Conservation (phyloP, 2,888 invertebrate species). For the Leptodirus hochenwartii region DNA sequence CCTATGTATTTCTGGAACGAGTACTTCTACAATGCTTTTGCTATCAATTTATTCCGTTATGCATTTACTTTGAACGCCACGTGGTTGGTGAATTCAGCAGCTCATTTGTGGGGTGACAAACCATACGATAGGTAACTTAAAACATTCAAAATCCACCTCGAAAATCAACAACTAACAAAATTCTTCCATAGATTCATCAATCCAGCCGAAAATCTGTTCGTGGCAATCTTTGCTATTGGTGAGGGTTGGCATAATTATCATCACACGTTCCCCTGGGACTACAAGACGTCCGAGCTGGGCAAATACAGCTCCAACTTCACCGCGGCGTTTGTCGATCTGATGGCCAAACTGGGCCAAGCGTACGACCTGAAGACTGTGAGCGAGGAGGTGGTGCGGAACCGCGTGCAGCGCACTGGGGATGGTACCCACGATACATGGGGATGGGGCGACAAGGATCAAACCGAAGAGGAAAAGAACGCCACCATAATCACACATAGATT, state of each 20-base stretch:
- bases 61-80: slow-evolving; percentile 66
- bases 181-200: slow-evolving; percentile 48
- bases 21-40: slow-evolving; percentile 43
- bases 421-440: slow-evolving; percentile 63
- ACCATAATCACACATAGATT: slow-evolving; percentile 18
- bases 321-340: slow-evolving; percentile 60
- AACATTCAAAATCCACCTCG: not conserved
- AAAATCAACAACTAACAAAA: not conserved
- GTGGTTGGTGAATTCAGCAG: slow-evolving; percentile 81
- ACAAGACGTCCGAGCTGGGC: slow-evolving; percentile 65
- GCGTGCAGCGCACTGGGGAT: slow-evolving; percentile 60
- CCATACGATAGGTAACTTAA: slow-evolving; percentile 50
- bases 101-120: slow-evolving; percentile 62
- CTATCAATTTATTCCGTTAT: slow-evolving; percentile 60
- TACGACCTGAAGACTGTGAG: slow-evolving; percentile 74
- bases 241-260: slow-evolving; percentile 84
- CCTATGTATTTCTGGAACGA: slow-evolving; percentile 70
- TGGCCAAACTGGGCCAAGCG: slow-evolving; percentile 69
- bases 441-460: slow-evolving; percentile 56
- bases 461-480: slow-evolving; percentile 20
- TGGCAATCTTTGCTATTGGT: slow-evolving; percentile 48
- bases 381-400: slow-evolving; percentile 42
- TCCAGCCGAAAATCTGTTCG: slow-evolving; percentile 50
- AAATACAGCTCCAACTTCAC: slow-evolving; percentile 55
- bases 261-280: slow-evolving; percentile 74